Conservation (phyloP, 2,797 vertebrate genomes). For the Hydrocynus forskahlii region DNA sequence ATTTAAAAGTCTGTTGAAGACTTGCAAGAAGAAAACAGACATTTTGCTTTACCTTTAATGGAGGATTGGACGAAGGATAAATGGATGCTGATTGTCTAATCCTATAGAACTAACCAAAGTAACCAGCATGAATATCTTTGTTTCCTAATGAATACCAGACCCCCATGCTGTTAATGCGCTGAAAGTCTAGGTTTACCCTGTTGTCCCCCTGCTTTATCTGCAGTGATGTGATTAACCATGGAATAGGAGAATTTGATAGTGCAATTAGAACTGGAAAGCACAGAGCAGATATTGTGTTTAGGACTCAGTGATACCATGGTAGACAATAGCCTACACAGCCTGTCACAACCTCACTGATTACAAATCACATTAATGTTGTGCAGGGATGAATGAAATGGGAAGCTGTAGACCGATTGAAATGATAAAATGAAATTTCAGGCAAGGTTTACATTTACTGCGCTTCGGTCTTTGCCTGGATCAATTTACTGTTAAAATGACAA, state of each 20-base stretch:
- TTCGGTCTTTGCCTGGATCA: not conserved
- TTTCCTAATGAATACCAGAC: constrained; percentile 15
- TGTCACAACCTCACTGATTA: constrained; percentile 18
- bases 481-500: constrained; percentile 10
- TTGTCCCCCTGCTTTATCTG: constrained; percentile 44
- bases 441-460: constrained; percentile 11
- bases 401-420: not conserved
- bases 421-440: constrained; percentile 22
- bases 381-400: constrained; percentile 12
- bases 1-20: not conserved
- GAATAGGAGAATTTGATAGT: constrained; percentile 53
- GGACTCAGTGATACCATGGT: constrained; percentile 22
- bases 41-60: not conserved
- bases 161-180: constrained; percentile 45
- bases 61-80: not conserved
- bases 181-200: constrained; percentile 44
- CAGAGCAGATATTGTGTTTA: constrained; percentile 43
- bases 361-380: constrained; percentile 24
- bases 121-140: not conserved
- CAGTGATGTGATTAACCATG: constrained; percentile 60
- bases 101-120: not conserved
- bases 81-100: not conserved
- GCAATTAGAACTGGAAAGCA: constrained; percentile 37
- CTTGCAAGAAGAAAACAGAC: not conserved
- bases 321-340: constrained; percentile 19